These are phyloP conservation scores for Scarus forsteni DNA, from an alignment of 2,797 vertebrate genomes.

Conservation along the genomic window DNA sequence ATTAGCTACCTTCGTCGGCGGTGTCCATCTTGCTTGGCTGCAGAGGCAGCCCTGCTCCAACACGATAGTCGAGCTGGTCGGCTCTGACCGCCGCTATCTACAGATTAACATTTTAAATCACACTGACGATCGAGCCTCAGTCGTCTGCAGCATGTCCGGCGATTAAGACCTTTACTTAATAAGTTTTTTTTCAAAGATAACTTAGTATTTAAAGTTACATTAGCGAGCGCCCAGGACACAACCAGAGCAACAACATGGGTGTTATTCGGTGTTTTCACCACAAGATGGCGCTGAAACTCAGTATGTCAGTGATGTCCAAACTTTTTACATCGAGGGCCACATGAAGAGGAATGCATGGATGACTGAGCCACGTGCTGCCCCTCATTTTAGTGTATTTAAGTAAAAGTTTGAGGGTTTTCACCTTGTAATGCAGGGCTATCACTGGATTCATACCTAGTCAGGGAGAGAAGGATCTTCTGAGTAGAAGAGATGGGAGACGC, in stretches of 20 bases:
- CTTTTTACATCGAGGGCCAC: no score
- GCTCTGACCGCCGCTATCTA: constrained; percentile 37
- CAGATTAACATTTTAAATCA: constrained; percentile 45
- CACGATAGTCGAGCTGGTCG: constrained; percentile 33
- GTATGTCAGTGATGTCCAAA: no score
- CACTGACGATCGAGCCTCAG: constrained; percentile 1
- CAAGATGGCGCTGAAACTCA: constrained; percentile 47
- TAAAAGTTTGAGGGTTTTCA: no score
- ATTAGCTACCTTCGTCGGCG: constrained; percentile 90
- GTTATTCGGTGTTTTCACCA: constrained; percentile 1
- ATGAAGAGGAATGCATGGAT: no score
- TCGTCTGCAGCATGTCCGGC: background rate
- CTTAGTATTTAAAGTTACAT: background rate
- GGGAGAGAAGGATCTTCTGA: no score
- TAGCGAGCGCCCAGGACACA: constrained; percentile 11
- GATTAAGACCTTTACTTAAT: background rate
- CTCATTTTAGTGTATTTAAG: no score
- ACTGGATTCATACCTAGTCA: no score
- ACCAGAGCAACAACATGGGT: constrained; percentile 5
- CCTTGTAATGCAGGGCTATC: no score
- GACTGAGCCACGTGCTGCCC: no score
- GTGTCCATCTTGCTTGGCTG: constrained; percentile 92
- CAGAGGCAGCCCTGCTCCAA: constrained; percentile 51
- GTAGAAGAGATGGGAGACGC: no score
- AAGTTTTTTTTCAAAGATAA: background rate